A percentile compares a stretch with the other conserved stretches of the same genome.
Conservation (phyloP, 2,797 vertebrate species). For the Phyllotis vaccarum region DNA sequence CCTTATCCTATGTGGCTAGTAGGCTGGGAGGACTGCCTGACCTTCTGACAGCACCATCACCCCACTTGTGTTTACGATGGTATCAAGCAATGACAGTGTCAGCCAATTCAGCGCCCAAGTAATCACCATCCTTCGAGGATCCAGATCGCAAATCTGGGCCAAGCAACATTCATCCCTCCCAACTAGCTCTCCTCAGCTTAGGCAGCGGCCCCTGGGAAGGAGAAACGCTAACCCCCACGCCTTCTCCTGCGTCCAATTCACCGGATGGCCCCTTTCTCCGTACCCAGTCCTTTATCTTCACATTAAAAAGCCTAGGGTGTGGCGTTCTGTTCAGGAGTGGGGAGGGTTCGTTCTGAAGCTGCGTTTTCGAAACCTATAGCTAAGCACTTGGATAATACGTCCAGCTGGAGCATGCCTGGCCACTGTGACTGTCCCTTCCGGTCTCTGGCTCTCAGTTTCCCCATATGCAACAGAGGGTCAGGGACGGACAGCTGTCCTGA, state of each 20-base stretch:
- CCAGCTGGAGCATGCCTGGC: not conserved
- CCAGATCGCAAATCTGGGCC: not conserved
- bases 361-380: not conserved
- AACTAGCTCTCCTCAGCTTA: no score
- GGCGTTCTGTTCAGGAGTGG: not conserved
- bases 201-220: not conserved
- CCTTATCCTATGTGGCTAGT: conserved; percentile 1
- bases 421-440: not conserved
- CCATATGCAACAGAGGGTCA: not conserved
- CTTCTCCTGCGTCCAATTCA: not conserved
- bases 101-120: not conserved
- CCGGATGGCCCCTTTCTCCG: not conserved
- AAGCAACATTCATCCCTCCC: not conserved
- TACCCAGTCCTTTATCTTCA: not conserved
- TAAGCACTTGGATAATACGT: not conserved
- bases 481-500: not conserved
- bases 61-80: not conserved
- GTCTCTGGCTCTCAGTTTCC: conserved; percentile 4
- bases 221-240: not conserved
- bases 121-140: not conserved
- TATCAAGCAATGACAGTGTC: not conserved
- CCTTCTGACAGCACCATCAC: not conserved
- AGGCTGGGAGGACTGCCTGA: not conserved
- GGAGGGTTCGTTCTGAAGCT: not conserved
- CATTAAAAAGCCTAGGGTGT: not conserved